These are phyloP conservation scores for Neoarius graeffei DNA, from an alignment of 2,113 vertebrate genomes.

Conservation along the genomic window DNA sequence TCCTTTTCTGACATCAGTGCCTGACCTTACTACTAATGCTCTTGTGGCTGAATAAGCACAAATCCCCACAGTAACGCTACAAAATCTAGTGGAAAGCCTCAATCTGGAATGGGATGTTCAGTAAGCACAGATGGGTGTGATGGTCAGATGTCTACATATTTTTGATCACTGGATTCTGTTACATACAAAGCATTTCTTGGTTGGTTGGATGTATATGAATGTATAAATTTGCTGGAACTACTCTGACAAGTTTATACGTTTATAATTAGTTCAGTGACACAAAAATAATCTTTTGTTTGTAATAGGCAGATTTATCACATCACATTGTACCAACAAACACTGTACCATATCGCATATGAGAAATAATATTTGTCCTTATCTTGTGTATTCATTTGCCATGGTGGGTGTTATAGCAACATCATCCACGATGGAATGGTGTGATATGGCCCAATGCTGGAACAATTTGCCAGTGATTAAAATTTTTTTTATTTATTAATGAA, in stretches of 20 bases:
- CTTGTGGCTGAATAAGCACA: not conserved
- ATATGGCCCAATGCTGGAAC: not conserved
- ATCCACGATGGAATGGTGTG: not conserved
- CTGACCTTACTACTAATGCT: not conserved
- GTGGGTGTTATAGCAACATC: not conserved
- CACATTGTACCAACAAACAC: not conserved
- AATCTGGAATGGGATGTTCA: not conserved
- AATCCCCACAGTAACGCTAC: not conserved
- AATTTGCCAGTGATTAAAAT: not conserved
- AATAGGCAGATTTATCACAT: not conserved
- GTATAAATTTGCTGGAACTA: not conserved
- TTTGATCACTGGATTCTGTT: not conserved
- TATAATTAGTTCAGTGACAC: slow-evolving; percentile 1
- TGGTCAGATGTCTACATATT: not conserved
- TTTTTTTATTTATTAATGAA: not conserved
- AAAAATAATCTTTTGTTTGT: not conserved
- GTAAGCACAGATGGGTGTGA: not conserved
- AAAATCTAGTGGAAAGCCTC: not conserved
- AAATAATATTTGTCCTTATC: not conserved
- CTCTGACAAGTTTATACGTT: not conserved
- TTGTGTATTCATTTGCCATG: not conserved
- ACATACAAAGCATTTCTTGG: not conserved
- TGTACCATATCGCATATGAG: not conserved
- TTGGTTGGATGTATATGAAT: not conserved
- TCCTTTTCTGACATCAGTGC: not conserved